Evolutionary conservation across 2,113 vertebrate genomes (phyloP), one percentile per base, ranked within the genome.

Genomic region (Oenanthe melanoleuca): DNA sequence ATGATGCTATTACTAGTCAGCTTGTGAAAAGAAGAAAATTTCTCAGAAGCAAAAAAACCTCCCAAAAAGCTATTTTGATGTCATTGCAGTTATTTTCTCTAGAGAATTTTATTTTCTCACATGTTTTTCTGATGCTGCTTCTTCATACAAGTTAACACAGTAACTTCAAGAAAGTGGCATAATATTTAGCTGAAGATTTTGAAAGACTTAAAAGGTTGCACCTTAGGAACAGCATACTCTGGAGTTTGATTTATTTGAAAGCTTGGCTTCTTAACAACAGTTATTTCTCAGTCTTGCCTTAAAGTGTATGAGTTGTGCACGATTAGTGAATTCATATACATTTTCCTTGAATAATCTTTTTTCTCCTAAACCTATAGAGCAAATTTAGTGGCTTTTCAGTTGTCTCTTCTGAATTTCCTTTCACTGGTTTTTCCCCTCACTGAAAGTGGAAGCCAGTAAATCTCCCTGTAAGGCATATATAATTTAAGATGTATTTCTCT

Each of bases 381-480:
- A 19, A 93, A 79, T 80, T 80, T 88, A 80, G 17, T n/a, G 49
- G 1, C 10, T 63, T 88, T 93, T 93, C 75, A 60, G 53, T 66
- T 52, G 28, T 96, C 92, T 66, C 40, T 94, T 83, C 64, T 40
- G 64, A 49, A 63, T 82, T 89, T 97, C 75, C 92, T 96, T 96
- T 86, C 50, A 85, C 14, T 94, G 72, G 60, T 95, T 97, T 97
- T 97, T 86, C 90, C 91, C 95, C 49, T 75, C 77, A 95, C 57
- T 88, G 82, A 73, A 88, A 93, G 52, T 71, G 45, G 92, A 96
- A 95, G 86, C 92, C 86, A 93, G 89, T 61, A 96, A 90, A 90
- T 95, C 80, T 91, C 64, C 80, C 93, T 83, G 72, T 33, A 73
- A 94, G 87, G 79, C 12, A 90, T 69, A 37, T 93, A 96, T 85